phyloP scores from a whole-genome alignment of 1,140 invertebrate genomes.

The Zelostemma sp. region DNA sequence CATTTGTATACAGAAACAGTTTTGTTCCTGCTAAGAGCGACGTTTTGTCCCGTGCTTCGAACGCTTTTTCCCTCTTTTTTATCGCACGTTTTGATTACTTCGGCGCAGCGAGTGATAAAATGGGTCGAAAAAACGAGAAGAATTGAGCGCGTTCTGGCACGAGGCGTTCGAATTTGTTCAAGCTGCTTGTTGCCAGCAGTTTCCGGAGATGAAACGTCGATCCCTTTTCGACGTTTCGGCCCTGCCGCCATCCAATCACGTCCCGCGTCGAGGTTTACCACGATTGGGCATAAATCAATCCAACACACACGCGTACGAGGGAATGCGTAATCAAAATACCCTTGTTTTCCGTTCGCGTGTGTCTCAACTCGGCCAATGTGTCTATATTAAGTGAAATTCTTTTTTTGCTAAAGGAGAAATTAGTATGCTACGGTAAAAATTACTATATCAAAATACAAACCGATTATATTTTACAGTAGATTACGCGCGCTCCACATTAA shows the following conservation, averaged over 20 bases:
- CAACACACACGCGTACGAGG: slow-evolving; percentile 1
- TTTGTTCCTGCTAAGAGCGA: not conserved
- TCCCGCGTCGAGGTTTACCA: slow-evolving; percentile 12
- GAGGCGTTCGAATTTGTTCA: not conserved
- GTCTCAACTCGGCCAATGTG: no score
- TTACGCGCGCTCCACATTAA: no score
- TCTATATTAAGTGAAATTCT: no score
- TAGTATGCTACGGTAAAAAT: no score
- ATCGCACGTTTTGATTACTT: not conserved
- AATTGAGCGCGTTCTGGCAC: no score
- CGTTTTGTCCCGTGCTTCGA: not conserved
- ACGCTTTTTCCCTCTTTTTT: not conserved
- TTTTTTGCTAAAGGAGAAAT: no score
- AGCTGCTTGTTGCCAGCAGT: not conserved
- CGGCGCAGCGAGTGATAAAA: not conserved
- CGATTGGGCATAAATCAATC: slow-evolving; percentile 27
- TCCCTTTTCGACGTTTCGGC: slow-evolving; percentile 13
- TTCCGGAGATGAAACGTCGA: slow-evolving; percentile 2
- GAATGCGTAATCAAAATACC: slow-evolving; percentile 24
- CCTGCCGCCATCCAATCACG: slow-evolving; percentile 6
- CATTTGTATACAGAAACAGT: not conserved
- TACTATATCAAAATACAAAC: no score
- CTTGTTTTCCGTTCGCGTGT: no score
- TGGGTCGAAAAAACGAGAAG: not conserved
- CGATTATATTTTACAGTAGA: no score